Percentiles rank a stretch among this genome's conserved stretches.
phyloP scores from a whole-genome alignment of 2,797 vertebrate genomes.

The Heliangelus exortis region DNA sequence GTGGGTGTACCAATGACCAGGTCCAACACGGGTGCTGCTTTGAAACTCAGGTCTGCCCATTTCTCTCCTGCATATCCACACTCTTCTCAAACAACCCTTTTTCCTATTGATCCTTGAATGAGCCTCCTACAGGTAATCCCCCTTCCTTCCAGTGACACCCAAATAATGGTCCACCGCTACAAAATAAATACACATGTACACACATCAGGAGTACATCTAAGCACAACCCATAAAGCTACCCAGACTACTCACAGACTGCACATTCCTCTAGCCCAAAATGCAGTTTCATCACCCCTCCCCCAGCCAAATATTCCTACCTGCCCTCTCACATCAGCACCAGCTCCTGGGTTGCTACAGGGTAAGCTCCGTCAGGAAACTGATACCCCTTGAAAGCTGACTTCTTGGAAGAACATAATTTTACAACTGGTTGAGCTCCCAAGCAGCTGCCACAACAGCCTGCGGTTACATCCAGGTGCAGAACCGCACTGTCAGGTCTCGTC shows the following conservation, averaged over 20 bases:
- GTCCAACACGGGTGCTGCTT: background rate
- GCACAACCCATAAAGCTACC: background rate
- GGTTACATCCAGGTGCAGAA: conserved; percentile 47
- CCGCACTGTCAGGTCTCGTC: background rate
- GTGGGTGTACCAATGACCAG: fast-evolving
- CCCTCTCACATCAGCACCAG: background rate
- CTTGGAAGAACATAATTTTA: background rate
- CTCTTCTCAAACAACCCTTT: background rate
- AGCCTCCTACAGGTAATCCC: too few relatives aligned
- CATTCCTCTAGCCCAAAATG: background rate
- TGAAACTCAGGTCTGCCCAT: background rate
- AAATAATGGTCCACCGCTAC: background rate
- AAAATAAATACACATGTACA: background rate
- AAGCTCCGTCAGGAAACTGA: background rate
- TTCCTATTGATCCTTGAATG: background rate
- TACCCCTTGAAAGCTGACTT: background rate
- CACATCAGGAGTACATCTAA: background rate
- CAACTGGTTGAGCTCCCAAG: background rate
- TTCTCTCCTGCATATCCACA: background rate
- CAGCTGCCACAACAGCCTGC: conserved; percentile 42
- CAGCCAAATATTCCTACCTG: background rate
- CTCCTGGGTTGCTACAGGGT: background rate
- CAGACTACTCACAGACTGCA: background rate
- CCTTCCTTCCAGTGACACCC: background rate
- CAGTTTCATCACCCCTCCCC: background rate